Evolutionary conservation across 2,888 invertebrate species (phyloP).

Genomic region (Sipunculus nudus): DNA sequence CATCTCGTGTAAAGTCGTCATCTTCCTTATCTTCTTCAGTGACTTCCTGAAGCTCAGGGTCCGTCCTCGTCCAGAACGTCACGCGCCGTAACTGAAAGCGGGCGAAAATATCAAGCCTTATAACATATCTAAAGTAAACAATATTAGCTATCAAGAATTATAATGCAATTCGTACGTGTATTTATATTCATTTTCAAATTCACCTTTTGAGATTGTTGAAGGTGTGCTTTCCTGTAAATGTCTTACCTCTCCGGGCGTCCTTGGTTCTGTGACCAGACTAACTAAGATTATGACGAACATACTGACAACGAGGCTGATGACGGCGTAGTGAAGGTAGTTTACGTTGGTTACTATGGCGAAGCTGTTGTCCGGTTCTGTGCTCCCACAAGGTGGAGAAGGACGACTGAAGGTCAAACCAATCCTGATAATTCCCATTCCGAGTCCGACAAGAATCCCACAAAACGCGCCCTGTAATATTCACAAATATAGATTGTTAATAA

Average conservation of each 20-base stretch:
- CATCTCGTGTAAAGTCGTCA: constrained; percentile 20
- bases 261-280: constrained; percentile 12
- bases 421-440: constrained; percentile 26
- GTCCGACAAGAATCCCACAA: constrained; percentile 25
- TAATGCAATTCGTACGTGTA: too few species aligned
- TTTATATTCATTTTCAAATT: too few species aligned
- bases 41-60: constrained; percentile 34
- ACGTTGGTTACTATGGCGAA: constrained; percentile 22
- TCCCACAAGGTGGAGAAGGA: constrained; percentile 25
- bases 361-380: constrained; percentile 13
- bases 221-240: too few species aligned
- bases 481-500: too few species aligned
- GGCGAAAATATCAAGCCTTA: too few species aligned
- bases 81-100: constrained; percentile 58
- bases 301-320: constrained; percentile 17
- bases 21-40: constrained; percentile 29
- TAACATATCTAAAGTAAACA: too few species aligned
- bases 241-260: constrained; percentile 12
- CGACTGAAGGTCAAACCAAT: constrained; percentile 29
- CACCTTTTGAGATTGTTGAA: too few species aligned
- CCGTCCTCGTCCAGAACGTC: constrained; percentile 59
- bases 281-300: constrained; percentile 1
- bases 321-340: constrained; percentile 38
- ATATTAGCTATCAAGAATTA: too few species aligned
- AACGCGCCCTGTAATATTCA: constrained; percentile 35